Evolutionary conservation across 2,888 invertebrate species (phyloP).

Genomic region (Hemithea aestivaria): DNA sequence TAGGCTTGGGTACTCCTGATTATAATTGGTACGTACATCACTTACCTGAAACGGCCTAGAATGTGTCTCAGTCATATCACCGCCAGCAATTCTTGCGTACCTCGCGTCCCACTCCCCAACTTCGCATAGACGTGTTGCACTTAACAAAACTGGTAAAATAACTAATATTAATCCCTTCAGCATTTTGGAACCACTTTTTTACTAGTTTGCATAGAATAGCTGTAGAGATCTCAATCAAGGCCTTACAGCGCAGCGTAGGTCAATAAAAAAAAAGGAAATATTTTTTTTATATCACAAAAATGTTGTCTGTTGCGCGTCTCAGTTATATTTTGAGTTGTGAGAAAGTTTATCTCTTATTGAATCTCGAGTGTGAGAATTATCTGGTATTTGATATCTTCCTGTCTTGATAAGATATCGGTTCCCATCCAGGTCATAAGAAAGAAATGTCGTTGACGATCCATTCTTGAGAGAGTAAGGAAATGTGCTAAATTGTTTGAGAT

Average conservation of each 20-base stretch:
- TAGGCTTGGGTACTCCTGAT: too few species aligned
- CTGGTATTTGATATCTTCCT: conserved; percentile 28
- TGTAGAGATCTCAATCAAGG: too few species aligned
- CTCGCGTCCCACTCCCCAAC: conserved; percentile 33
- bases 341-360: conserved; percentile 35
- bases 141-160: conserved; percentile 36
- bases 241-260: too few species aligned
- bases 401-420: conserved; percentile 25
- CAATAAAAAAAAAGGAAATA: too few species aligned
- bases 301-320: too few species aligned
- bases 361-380: conserved; percentile 30
- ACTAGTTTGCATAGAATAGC: background rate
- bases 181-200: conserved; percentile 38
- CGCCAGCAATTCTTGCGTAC: conserved; percentile 47
- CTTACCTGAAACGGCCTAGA: conserved; percentile 65
- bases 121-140: conserved; percentile 40
- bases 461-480: too few species aligned
- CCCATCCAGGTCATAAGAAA: conserved; percentile 13
- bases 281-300: too few species aligned
- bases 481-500: too few species aligned
- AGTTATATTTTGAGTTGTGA: conserved; percentile 26
- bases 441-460: conserved; percentile 12
- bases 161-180: conserved; percentile 35
- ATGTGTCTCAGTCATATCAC: conserved; percentile 45
- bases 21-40: too few species aligned